These are phyloP conservation scores for Lasioglossum figueresi DNA, from an alignment of 2,888 invertebrate genomes.

Conservation along the genomic window DNA sequence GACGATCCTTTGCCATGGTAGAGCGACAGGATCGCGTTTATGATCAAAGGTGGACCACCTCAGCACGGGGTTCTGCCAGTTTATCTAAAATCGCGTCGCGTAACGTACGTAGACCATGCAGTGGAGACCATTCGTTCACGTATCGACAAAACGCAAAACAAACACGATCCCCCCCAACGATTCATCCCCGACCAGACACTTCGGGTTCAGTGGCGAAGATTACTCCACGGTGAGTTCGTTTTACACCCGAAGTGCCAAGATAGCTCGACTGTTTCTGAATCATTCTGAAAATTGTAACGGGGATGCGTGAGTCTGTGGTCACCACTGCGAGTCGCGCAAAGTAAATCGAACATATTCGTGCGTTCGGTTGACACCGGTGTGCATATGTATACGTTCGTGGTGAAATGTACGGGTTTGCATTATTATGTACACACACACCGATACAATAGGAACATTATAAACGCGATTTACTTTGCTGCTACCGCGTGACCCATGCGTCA, in stretches of 20 bases:
- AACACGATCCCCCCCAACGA: not conserved
- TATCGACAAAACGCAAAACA: not conserved
- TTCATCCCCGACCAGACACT: not conserved
- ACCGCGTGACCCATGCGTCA: constrained; percentile 10
- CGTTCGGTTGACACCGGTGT: constrained; percentile 19
- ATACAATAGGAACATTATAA: not conserved
- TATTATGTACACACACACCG: not conserved
- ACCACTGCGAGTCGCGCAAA: constrained; percentile 34
- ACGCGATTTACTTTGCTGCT: constrained; percentile 22
- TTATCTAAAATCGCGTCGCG: constrained; percentile 53
- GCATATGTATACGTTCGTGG: constrained; percentile 6
- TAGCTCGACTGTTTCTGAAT: no score
- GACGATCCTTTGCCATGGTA: constrained; percentile 7
- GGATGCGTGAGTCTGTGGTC: not conserved
- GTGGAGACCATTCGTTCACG: not conserved
- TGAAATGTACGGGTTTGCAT: no score
- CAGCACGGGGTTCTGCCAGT: constrained; percentile 52
- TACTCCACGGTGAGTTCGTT: not conserved
- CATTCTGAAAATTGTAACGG: not conserved
- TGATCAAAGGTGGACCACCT: constrained; percentile 1
- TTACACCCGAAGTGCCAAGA: not conserved
- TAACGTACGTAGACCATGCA: constrained; percentile 29
- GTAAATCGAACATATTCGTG: constrained; percentile 36
- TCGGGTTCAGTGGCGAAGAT: not conserved
- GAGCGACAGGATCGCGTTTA: constrained; percentile 17